Evolutionary conservation across 2,888 invertebrate species (phyloP), one percentile per base, ranked within the genome.

Genomic region (Bombylius discolor): DNA sequence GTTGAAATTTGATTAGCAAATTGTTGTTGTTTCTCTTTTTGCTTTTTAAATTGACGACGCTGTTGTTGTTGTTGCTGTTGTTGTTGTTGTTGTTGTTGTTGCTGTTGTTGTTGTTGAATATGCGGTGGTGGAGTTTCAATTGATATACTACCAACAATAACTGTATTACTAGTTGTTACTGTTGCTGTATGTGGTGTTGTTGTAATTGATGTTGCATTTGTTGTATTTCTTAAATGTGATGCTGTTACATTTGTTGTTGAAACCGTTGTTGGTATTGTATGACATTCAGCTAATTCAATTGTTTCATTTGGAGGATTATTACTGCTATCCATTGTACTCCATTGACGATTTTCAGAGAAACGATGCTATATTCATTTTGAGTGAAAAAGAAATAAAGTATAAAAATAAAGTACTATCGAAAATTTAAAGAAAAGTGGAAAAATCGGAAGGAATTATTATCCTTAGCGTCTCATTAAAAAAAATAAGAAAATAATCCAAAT

Each of bases 61-160:
- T 5, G 32, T 32, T 23, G 32, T 14, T 31, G 49, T 23, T 42
- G 36, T n/a, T 52, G 36, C 31, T 59, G 62, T n/a, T 64, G 58
- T 39, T 7, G 34, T 32, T 11, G 53, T 13, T 32, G 39, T 5
- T 5, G 32, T 32, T 11, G 32, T 14, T 31, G 49, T 23, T 42
- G 36, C n/a, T 52, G 46, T 14, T 42, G 48, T 48, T 48, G 51
- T 4, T 46, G 49, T 58, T 69, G 67, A 56, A 72, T 64, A 53
- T 70, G 67, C 4, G 70, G 66, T 5, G 73, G 72, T 9, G 73
- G 73, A 42, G 71, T 68, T 59, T 72, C 73, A 51, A 72, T 64
- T 11, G 73, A 72, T 57, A 72, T 72, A 63, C 72, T 72, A 51
- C 71, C 71, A 56, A 72, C 70, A 46, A 73, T 66, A n/a, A 67